Evolutionary conservation across 2,797 vertebrate species (phyloP).

Genomic region (Luscinia luscinia): DNA sequence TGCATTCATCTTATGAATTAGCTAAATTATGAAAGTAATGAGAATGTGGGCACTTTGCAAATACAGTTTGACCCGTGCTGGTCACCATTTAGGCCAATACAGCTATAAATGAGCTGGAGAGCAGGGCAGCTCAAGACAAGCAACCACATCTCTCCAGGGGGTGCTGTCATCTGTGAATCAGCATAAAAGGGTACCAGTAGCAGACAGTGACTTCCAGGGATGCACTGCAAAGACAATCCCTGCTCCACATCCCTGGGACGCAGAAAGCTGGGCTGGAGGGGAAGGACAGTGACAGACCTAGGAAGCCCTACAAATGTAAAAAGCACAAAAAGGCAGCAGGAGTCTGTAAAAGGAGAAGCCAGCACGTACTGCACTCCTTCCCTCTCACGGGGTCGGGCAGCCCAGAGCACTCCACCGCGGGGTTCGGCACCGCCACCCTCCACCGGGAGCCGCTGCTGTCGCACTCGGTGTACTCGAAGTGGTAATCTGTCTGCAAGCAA

Average conservation of each 20-base stretch:
- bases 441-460: constrained; percentile 95
- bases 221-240: background rate
- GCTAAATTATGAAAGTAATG: background rate
- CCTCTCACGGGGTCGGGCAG: constrained; percentile 93
- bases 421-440: constrained; percentile 94
- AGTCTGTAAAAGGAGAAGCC: background rate
- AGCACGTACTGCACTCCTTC: constrained; percentile 95
- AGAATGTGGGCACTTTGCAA: background rate
- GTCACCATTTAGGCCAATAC: background rate
- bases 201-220: background rate
- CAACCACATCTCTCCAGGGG: background rate
- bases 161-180: background rate
- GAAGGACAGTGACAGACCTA: background rate
- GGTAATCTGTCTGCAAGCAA: constrained; percentile 91
- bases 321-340: background rate
- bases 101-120: background rate
- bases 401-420: constrained; percentile 83
- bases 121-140: background rate
- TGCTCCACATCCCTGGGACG: background rate
- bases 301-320: background rate
- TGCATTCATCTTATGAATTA: background rate
- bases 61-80: background rate
- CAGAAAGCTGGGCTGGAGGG: background rate
- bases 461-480: constrained; percentile 98
- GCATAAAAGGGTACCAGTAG: background rate